phyloP scores from a whole-genome alignment of 2,113 vertebrate genomes.

The Hymenochirus boettgeri region DNA sequence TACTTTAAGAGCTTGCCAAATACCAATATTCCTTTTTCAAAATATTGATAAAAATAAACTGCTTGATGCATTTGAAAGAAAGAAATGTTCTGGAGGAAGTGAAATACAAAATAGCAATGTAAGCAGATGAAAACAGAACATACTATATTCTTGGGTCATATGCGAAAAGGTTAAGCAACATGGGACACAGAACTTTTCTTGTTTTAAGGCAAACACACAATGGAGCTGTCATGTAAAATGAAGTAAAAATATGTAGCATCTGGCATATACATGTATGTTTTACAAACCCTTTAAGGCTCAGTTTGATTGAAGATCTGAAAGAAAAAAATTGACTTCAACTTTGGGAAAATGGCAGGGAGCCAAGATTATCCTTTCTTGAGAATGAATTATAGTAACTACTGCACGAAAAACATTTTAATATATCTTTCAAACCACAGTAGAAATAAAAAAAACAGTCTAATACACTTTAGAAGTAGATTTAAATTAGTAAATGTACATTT shows the following conservation, averaged over 20 bases:
- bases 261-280: neutral
- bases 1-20: constrained; percentile 9
- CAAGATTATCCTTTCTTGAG: too few relatives aligned
- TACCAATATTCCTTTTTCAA: neutral
- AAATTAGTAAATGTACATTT: too few relatives aligned
- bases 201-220: neutral
- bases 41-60: constrained; percentile 11
- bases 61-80: constrained; percentile 11
- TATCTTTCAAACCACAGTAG: too few relatives aligned
- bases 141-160: constrained; percentile 12
- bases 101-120: neutral
- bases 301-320: too few relatives aligned
- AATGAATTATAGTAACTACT: too few relatives aligned
- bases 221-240: constrained; percentile 4
- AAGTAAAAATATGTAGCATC: constrained; percentile 9
- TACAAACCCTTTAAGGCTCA: neutral
- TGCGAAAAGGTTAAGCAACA: constrained; percentile 1
- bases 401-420: too few relatives aligned
- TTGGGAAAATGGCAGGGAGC: too few relatives aligned
- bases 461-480: too few relatives aligned
- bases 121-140: constrained; percentile 21
- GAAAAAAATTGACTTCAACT: too few relatives aligned
- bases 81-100: constrained; percentile 10
- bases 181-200: neutral
- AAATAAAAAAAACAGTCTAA: too few relatives aligned